Conservation (phyloP, 2,888 invertebrate species). For the Melitaea athalia region DNA sequence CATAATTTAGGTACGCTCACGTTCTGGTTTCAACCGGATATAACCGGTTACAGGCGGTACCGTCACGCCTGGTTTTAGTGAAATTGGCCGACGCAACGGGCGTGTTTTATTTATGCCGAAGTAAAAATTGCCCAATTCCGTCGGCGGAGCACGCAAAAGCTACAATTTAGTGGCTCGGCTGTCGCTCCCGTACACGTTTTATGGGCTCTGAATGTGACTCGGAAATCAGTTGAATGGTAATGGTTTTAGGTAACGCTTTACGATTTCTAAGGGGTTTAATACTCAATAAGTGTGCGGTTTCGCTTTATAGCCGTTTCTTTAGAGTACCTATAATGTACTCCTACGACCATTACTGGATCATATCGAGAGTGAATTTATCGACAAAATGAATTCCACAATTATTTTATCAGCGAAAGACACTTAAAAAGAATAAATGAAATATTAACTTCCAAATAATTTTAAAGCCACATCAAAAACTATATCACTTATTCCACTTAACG, state of each 20-base stretch:
- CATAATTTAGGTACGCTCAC: slow-evolving; percentile 37
- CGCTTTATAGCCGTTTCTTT: neutral
- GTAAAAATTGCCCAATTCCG: slow-evolving; percentile 70
- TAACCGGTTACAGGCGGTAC: slow-evolving; percentile 39
- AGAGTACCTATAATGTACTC: neutral
- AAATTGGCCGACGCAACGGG: slow-evolving; percentile 64
- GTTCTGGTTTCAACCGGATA: slow-evolving; percentile 30
- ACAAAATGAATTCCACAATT: neutral
- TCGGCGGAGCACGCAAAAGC: slow-evolving; percentile 48
- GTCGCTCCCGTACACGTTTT: slow-evolving; percentile 50
- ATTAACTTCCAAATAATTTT: neutral
- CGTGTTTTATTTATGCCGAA: slow-evolving; percentile 74
- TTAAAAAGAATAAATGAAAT: neutral
- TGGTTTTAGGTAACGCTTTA: slow-evolving; percentile 32
- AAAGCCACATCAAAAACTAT: neutral
- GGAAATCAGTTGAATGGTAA: slow-evolving; percentile 50
- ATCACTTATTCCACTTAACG: neutral
- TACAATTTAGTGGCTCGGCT: slow-evolving; percentile 54
- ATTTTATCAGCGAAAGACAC: neutral
- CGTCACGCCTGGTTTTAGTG: slow-evolving; percentile 66
- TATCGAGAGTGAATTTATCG: neutral
- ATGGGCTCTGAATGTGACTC: slow-evolving; percentile 47
- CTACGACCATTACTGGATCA: neutral
- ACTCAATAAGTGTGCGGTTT: slow-evolving; percentile 17
- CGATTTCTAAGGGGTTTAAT: slow-evolving; percentile 18